Conservation (phyloP, 1,140 invertebrate species). For the Eupristina koningsbergeri region DNA sequence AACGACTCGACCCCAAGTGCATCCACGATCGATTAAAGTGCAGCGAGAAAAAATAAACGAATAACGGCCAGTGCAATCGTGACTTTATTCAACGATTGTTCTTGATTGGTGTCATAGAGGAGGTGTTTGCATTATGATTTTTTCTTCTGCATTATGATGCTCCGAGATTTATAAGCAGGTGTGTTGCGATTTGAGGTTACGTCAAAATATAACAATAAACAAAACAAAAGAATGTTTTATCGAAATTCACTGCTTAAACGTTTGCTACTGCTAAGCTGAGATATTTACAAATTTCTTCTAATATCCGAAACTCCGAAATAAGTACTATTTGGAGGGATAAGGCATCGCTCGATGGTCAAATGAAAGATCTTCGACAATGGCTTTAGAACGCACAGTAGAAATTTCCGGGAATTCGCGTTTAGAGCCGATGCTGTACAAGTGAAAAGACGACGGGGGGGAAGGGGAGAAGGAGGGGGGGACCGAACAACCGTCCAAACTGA, state of each 20-base stretch:
- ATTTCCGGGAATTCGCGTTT: slow-evolving; percentile 27
- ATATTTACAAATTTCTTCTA: too few species aligned
- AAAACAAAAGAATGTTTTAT: too few species aligned
- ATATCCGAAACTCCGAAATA: too few species aligned
- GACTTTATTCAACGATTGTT: not conserved
- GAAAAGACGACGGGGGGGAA: not conserved
- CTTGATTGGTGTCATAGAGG: not conserved
- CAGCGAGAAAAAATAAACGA: not conserved
- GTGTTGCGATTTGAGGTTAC: too few species aligned
- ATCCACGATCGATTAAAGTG: too few species aligned
- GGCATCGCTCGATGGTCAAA: not conserved
- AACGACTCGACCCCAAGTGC: too few species aligned
- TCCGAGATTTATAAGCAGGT: too few species aligned
- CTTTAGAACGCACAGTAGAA: slow-evolving; percentile 14
- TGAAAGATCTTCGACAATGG: not conserved
- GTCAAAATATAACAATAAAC: too few species aligned
- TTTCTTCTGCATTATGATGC: too few species aligned
- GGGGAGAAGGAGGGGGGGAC: not conserved
- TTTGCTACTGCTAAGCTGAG: too few species aligned
- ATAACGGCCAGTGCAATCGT: not conserved
- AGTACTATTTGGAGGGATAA: not conserved
- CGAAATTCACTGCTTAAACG: too few species aligned
- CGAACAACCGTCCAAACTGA: not conserved
- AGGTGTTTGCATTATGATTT: not conserved
- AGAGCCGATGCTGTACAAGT: not conserved